Evolutionary conservation across 2,888 invertebrate genomes (phyloP).

Genomic region (Meliscaeva auricollis): DNA sequence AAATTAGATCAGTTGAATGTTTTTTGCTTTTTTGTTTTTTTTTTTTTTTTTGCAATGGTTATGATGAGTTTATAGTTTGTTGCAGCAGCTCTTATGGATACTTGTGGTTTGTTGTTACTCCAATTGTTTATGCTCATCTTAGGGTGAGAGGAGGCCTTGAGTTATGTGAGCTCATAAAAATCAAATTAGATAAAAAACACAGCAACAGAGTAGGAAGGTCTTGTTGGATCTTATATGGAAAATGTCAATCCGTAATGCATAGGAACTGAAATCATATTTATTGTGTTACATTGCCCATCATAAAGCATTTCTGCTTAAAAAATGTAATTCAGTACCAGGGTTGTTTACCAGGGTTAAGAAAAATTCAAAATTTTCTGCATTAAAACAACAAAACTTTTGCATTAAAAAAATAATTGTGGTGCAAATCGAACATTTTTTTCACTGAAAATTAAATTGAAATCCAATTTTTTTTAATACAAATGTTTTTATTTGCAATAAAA

Average conservation of each 20-base stretch:
- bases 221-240: background rate
- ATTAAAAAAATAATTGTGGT: too few species aligned
- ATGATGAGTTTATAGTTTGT: conserved; percentile 15
- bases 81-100: conserved; percentile 17
- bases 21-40: conserved; percentile 7
- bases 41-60: conserved; percentile 22
- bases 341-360: too few species aligned
- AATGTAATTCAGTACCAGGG: too few species aligned
- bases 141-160: background rate
- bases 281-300: too few species aligned
- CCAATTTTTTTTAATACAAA: too few species aligned
- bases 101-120: background rate
- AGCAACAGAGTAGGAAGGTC: background rate
- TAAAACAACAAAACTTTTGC: too few species aligned
- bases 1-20: conserved; percentile 13
- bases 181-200: background rate
- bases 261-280: too few species aligned
- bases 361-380: too few species aligned
- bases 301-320: too few species aligned
- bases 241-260: background rate
- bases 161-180: background rate
- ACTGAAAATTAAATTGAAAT: too few species aligned
- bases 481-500: too few species aligned
- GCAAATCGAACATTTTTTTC: too few species aligned
- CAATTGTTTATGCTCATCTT: background rate